A percentile compares a stretch with the other conserved stretches of the same genome.
phyloP scores from a whole-genome alignment of 2,888 invertebrate genomes.

The Bembecia ichneumoniformis region DNA sequence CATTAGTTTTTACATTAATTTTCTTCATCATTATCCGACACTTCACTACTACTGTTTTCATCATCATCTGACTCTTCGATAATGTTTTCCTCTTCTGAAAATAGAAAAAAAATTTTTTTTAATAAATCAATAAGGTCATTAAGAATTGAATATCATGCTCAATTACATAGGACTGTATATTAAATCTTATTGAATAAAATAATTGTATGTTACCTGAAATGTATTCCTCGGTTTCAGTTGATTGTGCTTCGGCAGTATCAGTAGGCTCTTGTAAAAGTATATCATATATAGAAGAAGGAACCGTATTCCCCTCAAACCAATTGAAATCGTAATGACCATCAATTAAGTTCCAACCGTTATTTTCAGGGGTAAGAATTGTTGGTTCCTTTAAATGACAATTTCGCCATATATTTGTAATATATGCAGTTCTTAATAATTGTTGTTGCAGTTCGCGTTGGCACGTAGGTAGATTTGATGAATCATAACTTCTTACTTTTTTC shows the following conservation, averaged over 20 bases:
- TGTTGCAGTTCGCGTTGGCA: slow-evolving; percentile 4
- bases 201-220: neutral
- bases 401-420: neutral
- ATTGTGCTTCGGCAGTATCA: neutral
- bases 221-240: neutral
- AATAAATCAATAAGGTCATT: no score
- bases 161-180: neutral
- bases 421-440: slow-evolving; percentile 1
- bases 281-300: no score
- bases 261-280: no score
- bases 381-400: neutral
- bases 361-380: neutral
- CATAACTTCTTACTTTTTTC: slow-evolving; percentile 5
- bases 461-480: slow-evolving; percentile 2
- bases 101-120: no score
- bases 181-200: neutral
- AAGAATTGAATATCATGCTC: neutral
- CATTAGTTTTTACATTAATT: no score
- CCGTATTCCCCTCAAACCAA: no score
- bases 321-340: neutral
- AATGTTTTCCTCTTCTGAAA: no score
- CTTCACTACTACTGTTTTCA: no score
- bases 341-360: neutral
- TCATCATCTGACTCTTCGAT: no score
- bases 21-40: no score